Conservation (phyloP, 2,888 invertebrate genomes). For the Xestia xanthographa region DNA sequence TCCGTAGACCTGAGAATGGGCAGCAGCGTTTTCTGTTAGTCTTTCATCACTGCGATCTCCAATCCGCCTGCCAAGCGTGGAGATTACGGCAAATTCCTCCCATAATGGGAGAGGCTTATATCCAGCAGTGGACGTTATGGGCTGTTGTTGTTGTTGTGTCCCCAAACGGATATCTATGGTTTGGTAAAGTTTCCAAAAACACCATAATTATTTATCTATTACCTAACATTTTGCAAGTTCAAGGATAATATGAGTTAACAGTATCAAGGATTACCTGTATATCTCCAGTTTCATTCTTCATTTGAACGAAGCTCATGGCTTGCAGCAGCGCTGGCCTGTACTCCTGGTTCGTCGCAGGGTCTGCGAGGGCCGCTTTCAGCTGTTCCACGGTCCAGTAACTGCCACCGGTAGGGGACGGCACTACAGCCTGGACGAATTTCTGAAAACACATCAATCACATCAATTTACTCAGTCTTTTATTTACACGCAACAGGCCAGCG, state of each 20-base stretch:
- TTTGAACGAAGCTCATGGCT: constrained; percentile 59
- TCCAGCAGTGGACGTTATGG: too few relatives aligned
- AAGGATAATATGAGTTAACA: background rate
- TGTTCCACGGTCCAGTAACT: constrained; percentile 72
- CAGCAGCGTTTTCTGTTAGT: too few relatives aligned
- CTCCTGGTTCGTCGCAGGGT: constrained; percentile 69
- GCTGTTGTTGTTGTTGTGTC: too few relatives aligned
- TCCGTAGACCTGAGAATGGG: too few relatives aligned
- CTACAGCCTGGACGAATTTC: constrained; percentile 53
- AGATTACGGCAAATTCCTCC: too few relatives aligned
- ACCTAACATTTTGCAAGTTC: background rate
- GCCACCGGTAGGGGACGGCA: constrained; percentile 63
- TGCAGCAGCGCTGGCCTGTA: constrained; percentile 67
- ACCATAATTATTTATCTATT: background rate
- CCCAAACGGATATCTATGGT: background rate
- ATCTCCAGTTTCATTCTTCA: constrained; percentile 29
- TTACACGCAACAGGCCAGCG: background rate
- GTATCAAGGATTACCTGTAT: constrained; percentile 21
- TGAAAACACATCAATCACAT: constrained; percentile 12
- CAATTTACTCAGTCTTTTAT: background rate
- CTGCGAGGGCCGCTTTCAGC: constrained; percentile 68
- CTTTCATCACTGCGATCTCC: too few relatives aligned
- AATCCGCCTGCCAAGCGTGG: too few relatives aligned
- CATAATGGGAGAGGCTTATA: too few relatives aligned
- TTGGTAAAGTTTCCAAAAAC: background rate